Percentiles rank a stretch among this genome's conserved stretches.
Conservation (phyloP, 2,113 vertebrate genomes). For the Leptocoma aspasia region DNA sequence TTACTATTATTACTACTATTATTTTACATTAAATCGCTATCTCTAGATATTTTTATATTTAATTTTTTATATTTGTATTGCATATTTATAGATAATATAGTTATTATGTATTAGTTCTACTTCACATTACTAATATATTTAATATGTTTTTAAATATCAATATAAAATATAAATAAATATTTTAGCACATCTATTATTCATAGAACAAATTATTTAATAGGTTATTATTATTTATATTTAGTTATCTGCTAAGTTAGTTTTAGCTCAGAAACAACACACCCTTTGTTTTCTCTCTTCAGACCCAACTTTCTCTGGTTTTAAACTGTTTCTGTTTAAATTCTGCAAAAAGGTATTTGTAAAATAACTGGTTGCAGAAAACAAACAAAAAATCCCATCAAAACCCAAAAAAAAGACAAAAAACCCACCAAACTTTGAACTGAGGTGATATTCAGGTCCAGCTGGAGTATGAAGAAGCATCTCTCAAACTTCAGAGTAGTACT, state of each 20-base stretch:
- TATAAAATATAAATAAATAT: not conserved
- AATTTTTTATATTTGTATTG: not conserved
- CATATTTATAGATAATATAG: not conserved
- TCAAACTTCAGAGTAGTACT: too few species aligned
- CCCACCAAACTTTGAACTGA: not conserved
- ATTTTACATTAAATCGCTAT: not conserved
- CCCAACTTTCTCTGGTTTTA: fast-evolving
- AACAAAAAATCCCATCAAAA: not conserved
- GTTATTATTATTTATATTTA: not conserved
- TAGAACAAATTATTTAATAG: not conserved
- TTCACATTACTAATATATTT: not conserved
- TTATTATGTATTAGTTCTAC: not conserved
- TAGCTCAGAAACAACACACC: fast-evolving
- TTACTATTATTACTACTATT: not conserved
- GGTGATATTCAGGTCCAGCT: not conserved
- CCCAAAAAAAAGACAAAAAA: too few species aligned
- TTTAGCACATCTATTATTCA: not conserved
- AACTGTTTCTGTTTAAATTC: not conserved
- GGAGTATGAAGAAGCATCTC: not conserved
- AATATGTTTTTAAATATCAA: not conserved
- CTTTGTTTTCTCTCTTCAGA: not conserved
- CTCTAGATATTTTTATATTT: fast-evolving
- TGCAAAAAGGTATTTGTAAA: not conserved
- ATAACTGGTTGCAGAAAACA: not conserved
- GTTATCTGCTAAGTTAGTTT: not conserved